A percentile compares a stretch with the other conserved stretches of the same genome.
These are phyloP conservation scores for Galleria mellonella DNA, from an alignment of 1,140 invertebrate genomes.

Conservation along the genomic window DNA sequence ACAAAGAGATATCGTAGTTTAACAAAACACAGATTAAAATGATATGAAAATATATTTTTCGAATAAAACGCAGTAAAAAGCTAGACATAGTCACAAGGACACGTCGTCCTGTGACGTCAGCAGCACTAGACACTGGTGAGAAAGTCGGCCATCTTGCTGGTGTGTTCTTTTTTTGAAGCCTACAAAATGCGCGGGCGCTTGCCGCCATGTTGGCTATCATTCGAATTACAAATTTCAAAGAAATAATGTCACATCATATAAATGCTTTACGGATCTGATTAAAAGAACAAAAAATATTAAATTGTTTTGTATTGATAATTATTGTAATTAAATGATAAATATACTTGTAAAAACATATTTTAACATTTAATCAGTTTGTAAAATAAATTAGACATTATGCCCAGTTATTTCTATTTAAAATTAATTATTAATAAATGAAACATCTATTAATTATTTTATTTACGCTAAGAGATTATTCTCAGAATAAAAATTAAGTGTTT, in stretches of 20 bases:
- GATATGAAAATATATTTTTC: background rate
- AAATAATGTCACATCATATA: background rate
- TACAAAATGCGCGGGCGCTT: constrained; percentile 51
- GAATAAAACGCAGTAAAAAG: constrained; percentile 16
- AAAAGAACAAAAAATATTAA: too few relatives aligned
- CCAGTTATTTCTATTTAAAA: too few relatives aligned
- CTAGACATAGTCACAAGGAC: constrained; percentile 51
- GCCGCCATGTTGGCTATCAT: constrained; percentile 36
- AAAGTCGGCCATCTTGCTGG: constrained; percentile 66
- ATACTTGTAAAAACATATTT: too few relatives aligned
- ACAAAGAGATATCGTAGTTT: background rate
- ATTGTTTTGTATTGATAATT: too few relatives aligned
- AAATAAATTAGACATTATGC: too few relatives aligned
- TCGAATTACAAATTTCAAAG: constrained; percentile 6
- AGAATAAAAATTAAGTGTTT: too few relatives aligned
- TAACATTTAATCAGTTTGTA: too few relatives aligned
- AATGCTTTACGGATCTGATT: background rate
- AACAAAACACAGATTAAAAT: background rate
- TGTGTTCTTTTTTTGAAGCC: constrained; percentile 63
- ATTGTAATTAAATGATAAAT: too few relatives aligned
- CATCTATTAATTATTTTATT: too few relatives aligned
- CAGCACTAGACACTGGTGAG: constrained; percentile 62
- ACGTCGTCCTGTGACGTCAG: constrained; percentile 69
- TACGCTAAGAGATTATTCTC: too few relatives aligned
- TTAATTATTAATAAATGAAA: too few relatives aligned